Evolutionary conservation across 2,888 invertebrate species (phyloP).

Genomic region (Hydraecia micacea): DNA sequence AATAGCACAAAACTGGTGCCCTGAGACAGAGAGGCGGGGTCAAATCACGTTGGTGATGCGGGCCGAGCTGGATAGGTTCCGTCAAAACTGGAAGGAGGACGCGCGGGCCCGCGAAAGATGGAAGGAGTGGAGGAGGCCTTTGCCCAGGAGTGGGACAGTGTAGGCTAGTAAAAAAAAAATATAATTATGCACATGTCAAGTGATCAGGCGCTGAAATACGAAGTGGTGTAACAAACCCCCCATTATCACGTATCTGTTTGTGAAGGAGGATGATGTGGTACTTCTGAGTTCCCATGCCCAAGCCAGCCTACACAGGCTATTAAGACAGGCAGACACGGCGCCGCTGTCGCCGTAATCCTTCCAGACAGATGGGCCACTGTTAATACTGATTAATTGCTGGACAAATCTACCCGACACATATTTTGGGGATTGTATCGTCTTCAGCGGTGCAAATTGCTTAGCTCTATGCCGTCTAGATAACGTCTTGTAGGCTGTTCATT

Average conservation of each 20-base stretch:
- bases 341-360: conserved; percentile 65
- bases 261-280: background rate
- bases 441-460: conserved; percentile 61
- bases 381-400: conserved; percentile 72
- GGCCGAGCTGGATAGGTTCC: too few species aligned
- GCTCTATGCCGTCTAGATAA: conserved; percentile 50
- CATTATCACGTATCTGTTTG: too few species aligned
- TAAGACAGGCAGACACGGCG: conserved; percentile 62
- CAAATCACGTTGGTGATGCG: too few species aligned
- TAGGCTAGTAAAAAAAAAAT: too few species aligned
- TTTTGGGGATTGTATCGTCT: conserved; percentile 69
- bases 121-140: too few species aligned
- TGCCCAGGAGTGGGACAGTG: too few species aligned
- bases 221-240: background rate
- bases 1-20: too few species aligned
- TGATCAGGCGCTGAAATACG: background rate
- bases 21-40: too few species aligned
- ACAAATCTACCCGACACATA: conserved; percentile 69
- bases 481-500: conserved; percentile 46
- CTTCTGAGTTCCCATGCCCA: conserved; percentile 23
- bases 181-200: background rate
- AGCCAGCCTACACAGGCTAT: conserved; percentile 51
- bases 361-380: conserved; percentile 68
- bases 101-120: too few species aligned
- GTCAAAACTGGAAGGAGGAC: too few species aligned